A percentile compares a stretch with the other conserved stretches of the same genome.
Evolutionary conservation across 2,113 vertebrate genomes (phyloP).

Genomic region (Willisornis vidua): DNA sequence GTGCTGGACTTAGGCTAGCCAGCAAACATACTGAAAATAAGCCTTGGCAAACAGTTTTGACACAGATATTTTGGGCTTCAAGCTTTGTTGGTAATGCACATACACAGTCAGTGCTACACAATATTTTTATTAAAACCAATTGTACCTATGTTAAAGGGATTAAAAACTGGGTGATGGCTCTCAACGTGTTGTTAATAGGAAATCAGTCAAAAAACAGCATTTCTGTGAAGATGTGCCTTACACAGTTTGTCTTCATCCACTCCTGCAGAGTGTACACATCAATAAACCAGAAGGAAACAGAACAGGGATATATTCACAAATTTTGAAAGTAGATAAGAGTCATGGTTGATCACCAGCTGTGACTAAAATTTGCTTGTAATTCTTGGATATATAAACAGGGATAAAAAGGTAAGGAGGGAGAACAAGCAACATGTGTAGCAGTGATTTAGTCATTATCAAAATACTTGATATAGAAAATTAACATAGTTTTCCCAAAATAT

Average conservation of each 20-base stretch:
- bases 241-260: background rate
- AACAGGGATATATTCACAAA: background rate
- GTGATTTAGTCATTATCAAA: background rate
- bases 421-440: background rate
- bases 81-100: background rate
- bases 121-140: slow-evolving; percentile 30
- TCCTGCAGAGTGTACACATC: background rate
- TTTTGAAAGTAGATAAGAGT: background rate
- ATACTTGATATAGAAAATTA: background rate
- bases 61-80: background rate
- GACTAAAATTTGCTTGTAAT: background rate
- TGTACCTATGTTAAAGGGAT: background rate
- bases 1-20: background rate
- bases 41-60: slow-evolving; percentile 5
- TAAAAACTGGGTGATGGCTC: background rate
- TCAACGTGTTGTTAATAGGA: background rate
- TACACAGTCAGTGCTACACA: background rate
- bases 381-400: background rate
- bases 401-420: background rate
- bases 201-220: background rate
- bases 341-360: background rate
- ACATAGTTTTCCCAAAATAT: background rate
- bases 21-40: background rate
- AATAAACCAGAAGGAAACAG: background rate
- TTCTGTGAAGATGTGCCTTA: background rate